Evolutionary conservation across 2,797 vertebrate genomes (phyloP).

Genomic region (Philypnodon macrostomus): DNA sequence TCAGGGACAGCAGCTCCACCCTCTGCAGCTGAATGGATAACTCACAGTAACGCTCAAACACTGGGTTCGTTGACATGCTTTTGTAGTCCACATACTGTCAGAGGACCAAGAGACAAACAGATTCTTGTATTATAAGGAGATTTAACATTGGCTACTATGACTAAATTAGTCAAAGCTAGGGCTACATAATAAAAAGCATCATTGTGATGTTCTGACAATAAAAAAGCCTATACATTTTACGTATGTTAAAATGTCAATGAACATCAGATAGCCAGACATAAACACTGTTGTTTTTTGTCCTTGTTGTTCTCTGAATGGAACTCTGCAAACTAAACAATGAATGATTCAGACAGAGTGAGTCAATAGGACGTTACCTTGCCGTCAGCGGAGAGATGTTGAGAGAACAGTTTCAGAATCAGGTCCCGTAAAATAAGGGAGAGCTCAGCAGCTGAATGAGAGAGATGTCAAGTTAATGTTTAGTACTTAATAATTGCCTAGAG

Average conservation of each 20-base stretch:
- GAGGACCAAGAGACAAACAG: slow-evolving; percentile 4
- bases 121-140: too few species aligned
- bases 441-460: slow-evolving; percentile 62
- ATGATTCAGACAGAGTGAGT: background rate
- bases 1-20: slow-evolving; percentile 74
- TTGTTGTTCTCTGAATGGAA: background rate
- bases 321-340: background rate
- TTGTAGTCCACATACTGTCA: slow-evolving; percentile 79
- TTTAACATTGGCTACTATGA: too few species aligned
- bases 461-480: background rate
- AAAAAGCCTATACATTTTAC: background rate
- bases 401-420: slow-evolving; percentile 78
- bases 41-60: slow-evolving; percentile 74
- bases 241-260: background rate
- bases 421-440: slow-evolving; percentile 76
- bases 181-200: too few species aligned
- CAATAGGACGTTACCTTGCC: slow-evolving; percentile 73
- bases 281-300: background rate
- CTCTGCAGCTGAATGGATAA: slow-evolving; percentile 79
- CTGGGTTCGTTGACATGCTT: slow-evolving; percentile 67
- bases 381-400: slow-evolving; percentile 79
- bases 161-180: too few species aligned
- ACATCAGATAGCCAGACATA: background rate
- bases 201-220: too few species aligned
- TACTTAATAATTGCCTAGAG: too few species aligned